A percentile compares a stretch with the other conserved stretches of the same genome.
Conservation (phyloP, 2,888 invertebrate genomes). For the Pyrrhia umbra region DNA sequence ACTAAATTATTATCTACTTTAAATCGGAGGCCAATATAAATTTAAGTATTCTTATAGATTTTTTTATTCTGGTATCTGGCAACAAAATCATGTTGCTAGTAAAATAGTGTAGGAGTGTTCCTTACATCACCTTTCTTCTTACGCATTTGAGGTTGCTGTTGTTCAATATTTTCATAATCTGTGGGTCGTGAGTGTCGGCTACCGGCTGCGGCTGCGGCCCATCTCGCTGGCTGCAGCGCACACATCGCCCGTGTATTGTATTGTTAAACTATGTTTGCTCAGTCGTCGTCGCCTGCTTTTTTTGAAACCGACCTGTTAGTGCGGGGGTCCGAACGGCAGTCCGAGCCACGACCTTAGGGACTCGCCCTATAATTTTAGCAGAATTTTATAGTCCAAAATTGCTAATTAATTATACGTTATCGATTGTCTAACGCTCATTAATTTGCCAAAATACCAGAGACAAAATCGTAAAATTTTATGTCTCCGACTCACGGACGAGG, state of each 20-base stretch:
- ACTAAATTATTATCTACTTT: constrained; percentile 7
- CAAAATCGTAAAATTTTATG: constrained; percentile 78
- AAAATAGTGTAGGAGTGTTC: constrained; percentile 34
- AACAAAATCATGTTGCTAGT: constrained; percentile 6
- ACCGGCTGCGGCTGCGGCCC: constrained; percentile 57
- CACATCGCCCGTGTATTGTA: constrained; percentile 59
- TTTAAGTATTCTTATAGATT: constrained; percentile 14
- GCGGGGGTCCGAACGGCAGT: constrained; percentile 46
- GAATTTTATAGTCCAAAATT: constrained; percentile 37
- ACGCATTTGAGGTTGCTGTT: constrained; percentile 39
- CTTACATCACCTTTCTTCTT: constrained; percentile 19
- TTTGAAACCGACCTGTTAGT: constrained; percentile 63
- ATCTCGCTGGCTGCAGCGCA: constrained; percentile 49
- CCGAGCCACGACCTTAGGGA: constrained; percentile 44
- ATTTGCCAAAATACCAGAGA: constrained; percentile 76
- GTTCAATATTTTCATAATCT: constrained; percentile 62
- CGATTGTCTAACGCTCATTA: constrained; percentile 71
- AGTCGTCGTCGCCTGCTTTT: constrained; percentile 69
- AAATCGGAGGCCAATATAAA: constrained; percentile 39
- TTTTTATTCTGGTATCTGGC: constrained; percentile 11
- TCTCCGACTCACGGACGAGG: constrained; percentile 69
- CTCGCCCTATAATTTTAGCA: constrained; percentile 51
- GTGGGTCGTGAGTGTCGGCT: constrained; percentile 46
- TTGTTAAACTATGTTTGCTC: constrained; percentile 69
- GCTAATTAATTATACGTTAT: constrained; percentile 65